Evolutionary conservation across 1,140 invertebrate species (phyloP).

Genomic region (Drosophila triauraria): DNA sequence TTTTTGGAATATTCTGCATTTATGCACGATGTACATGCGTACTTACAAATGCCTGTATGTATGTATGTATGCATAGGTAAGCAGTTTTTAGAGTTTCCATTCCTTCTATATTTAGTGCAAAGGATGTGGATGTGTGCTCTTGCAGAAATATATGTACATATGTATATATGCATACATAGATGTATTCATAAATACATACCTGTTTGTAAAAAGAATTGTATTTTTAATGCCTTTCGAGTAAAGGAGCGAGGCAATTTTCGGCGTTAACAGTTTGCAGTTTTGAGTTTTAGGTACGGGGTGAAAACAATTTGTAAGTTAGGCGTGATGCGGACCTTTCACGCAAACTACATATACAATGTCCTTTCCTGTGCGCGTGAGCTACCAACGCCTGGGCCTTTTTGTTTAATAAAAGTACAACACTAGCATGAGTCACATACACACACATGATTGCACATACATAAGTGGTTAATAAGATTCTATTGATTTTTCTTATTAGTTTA

Average conservation of each 20-base stretch:
- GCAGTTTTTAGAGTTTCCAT: conserved; percentile 29
- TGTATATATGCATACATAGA: conserved; percentile 14
- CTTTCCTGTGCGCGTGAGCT: conserved; percentile 44
- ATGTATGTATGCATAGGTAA: conserved; percentile 11
- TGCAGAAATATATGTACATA: conserved; percentile 4
- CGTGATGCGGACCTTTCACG: conserved; percentile 11
- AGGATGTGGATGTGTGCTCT: conserved; percentile 24
- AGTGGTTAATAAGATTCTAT: conserved; percentile 11
- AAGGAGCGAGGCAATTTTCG: conserved; percentile 14
- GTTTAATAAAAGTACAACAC: conserved; percentile 34
- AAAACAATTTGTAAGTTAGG: conserved; percentile 29
- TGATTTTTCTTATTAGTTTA: conserved; percentile 10
- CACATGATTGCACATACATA: conserved; percentile 14
- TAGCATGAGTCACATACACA: conserved; percentile 22
- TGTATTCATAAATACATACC: conserved; percentile 34
- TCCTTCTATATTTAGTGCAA: conserved; percentile 36
- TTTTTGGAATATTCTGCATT: conserved; percentile 7
- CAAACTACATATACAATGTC: conserved; percentile 23
- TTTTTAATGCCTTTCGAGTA: neutral
- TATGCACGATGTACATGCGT: conserved; percentile 9
- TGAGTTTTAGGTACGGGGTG: conserved; percentile 22
- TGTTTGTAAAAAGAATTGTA: conserved; percentile 28
- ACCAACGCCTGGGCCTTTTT: conserved; percentile 32
- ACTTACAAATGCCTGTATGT: conserved; percentile 3
- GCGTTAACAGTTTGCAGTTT: neutral